Conservation (phyloP, 2,797 vertebrate species). For the Poecilia picta region DNA sequence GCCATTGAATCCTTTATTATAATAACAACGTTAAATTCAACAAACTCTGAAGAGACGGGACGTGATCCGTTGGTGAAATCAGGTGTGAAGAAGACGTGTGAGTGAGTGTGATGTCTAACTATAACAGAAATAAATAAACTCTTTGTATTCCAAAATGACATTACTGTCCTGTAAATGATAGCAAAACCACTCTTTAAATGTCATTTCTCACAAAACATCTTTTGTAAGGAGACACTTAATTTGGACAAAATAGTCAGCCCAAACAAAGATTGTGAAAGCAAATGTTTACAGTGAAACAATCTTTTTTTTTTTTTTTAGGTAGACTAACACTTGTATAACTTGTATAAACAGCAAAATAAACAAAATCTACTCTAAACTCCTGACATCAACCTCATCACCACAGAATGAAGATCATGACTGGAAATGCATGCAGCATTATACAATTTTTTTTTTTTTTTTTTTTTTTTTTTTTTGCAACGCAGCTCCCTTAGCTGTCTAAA, state of each 20-base stretch:
- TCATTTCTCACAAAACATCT: slow-evolving; percentile 2
- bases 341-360: slow-evolving; percentile 53
- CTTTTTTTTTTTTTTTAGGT: neutral
- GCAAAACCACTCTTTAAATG: slow-evolving; percentile 1
- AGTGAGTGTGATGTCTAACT: neutral
- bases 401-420: slow-evolving; percentile 67
- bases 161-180: neutral
- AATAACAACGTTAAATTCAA: neutral
- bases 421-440: slow-evolving; percentile 58
- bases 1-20: neutral
- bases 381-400: slow-evolving; percentile 63
- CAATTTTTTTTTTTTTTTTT: slow-evolving; percentile 53
- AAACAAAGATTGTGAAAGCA: slow-evolving; percentile 20
- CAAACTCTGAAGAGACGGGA: neutral
- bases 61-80: neutral
- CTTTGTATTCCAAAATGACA: neutral
- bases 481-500: slow-evolving; percentile 75
- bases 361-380: slow-evolving; percentile 59
- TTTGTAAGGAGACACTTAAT: slow-evolving; percentile 29
- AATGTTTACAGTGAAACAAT: slow-evolving; percentile 23
- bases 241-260: slow-evolving; percentile 9
- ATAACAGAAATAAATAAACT: neutral
- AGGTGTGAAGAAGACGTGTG: neutral
- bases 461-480: slow-evolving; percentile 47
- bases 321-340: slow-evolving; percentile 20